A percentile compares a stretch with the other conserved stretches of the same genome.
Evolutionary conservation across 92 coral and sea anemone genomes (phyloP).

Genomic region (Isaurus tuberculatus): DNA sequence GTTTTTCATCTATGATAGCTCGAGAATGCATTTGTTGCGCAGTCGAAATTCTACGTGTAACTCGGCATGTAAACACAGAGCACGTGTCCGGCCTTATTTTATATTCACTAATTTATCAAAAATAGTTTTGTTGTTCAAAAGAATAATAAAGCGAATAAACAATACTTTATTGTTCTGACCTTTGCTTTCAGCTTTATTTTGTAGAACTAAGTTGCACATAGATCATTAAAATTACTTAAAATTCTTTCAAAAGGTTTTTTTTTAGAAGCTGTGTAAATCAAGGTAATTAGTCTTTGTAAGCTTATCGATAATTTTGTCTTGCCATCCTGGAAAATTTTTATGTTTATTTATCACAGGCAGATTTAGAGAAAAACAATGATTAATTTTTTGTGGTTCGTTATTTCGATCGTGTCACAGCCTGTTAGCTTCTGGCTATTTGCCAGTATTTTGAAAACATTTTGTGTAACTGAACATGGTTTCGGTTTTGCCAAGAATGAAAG

Average conservation of each 20-base stretch:
- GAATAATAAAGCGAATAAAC: background rate
- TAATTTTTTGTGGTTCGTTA: too few relatives aligned
- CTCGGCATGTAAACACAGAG: slow-evolving; percentile 9
- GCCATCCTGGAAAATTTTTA: background rate
- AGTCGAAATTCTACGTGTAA: slow-evolving; percentile 28
- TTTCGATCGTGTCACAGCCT: background rate
- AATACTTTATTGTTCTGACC: background rate
- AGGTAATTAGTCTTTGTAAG: background rate
- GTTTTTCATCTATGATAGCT: background rate
- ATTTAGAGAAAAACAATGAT: too few relatives aligned
- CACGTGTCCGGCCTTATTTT: slow-evolving; percentile 45
- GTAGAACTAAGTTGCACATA: background rate
- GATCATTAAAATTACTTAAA: background rate
- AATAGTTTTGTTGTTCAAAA: slow-evolving; percentile 1
- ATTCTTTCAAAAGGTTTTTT: background rate
- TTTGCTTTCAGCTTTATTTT: background rate
- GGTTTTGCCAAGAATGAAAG: background rate
- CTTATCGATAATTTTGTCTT: background rate
- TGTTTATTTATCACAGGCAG: too few relatives aligned
- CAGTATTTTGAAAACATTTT: background rate
- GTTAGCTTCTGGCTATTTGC: background rate
- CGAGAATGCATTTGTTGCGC: slow-evolving; percentile 14
- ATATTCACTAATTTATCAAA: slow-evolving; percentile 2
- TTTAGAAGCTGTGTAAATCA: background rate
- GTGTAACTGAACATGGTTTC: background rate